Evolutionary conservation across 1,140 invertebrate genomes (phyloP), one percentile per base, ranked within the genome.

Genomic region (Saxidomus purpurata): DNA sequence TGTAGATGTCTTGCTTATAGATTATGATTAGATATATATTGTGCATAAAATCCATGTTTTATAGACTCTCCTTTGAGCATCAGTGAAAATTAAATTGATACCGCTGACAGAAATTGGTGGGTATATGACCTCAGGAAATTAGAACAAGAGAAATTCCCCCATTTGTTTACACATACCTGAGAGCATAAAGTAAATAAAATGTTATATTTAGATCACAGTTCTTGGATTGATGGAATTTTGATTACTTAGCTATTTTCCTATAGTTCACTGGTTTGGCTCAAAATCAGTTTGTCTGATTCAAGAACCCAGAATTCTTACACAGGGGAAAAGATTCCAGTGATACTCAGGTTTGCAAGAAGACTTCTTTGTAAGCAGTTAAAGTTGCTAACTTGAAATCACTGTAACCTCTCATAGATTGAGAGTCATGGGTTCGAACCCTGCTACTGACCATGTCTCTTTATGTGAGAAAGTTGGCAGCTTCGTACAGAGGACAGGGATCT

Each of bases 101-200:
- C 3, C 15, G 13, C 67, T 71, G 67, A 71, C 19, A 71, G n/a
- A 38, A 38, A 19, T 22, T 22, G 1, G 67, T 71, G 34, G 34
- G 67, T 38, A 71, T 38, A 1, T 63, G 15, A 25, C 34, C 34
- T 71, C n/a, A n/a, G 15, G 67, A 38, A 71, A 71, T 19, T 22
- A 71, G 34, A 71, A 71, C 15, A 38, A 22, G 67, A 71, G 34
- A 71, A 71, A 17, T 31, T 71, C 38, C 34, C 22, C 19, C 2
- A 8, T 38, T 31, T 71, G 67, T 71, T 71, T 71, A 71, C 36
- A 38, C 67, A 71, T 71, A 38, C 36, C 67, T 38, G 17, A 38
- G 36, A 38, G 34, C 34, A 38, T 71, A 38, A 71, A 71, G 67
- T 71, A 71, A 71, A 71, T 71, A 71, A 36, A 71, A n/a, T 71